Percentiles rank a stretch among this genome's conserved stretches.
Evolutionary conservation across 2,113 vertebrate species (phyloP).

Genomic region (Gymnogyps californianus): DNA sequence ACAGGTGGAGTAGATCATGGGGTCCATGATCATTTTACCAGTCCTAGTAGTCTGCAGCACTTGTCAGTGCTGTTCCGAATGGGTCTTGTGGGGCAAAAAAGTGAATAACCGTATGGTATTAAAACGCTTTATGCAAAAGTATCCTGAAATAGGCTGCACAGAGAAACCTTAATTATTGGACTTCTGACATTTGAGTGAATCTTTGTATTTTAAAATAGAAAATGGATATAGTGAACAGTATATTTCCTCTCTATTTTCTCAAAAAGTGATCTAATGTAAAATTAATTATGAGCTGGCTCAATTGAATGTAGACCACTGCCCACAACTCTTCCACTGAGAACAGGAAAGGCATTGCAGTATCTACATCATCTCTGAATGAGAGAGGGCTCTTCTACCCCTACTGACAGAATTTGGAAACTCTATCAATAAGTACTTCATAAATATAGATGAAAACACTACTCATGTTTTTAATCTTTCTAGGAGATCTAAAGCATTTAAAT

Average conservation of each 20-base stretch:
- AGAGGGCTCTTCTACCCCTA: not conserved
- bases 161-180: not conserved
- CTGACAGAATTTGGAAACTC: not conserved
- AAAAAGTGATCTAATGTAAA: not conserved
- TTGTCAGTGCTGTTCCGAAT: not conserved
- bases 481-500: constrained; percentile 60
- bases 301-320: not conserved
- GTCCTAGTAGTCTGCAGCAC: not conserved
- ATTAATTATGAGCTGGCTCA: not conserved
- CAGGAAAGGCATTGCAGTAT: not conserved
- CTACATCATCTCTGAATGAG: not conserved
- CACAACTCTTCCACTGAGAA: not conserved
- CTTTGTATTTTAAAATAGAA: not conserved
- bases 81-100: not conserved
- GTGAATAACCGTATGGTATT: not conserved
- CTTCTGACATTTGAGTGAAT: not conserved
- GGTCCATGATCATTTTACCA: not conserved
- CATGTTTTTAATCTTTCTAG: not conserved
- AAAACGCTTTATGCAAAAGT: not conserved
- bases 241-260: not conserved
- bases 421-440: constrained; percentile 2
- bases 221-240: not conserved
- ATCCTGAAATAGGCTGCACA: not conserved
- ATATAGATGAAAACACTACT: constrained; percentile 39
- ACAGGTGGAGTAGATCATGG: not conserved